phyloP scores from a whole-genome alignment of 2,797 vertebrate species.

The Natrix natrix region DNA sequence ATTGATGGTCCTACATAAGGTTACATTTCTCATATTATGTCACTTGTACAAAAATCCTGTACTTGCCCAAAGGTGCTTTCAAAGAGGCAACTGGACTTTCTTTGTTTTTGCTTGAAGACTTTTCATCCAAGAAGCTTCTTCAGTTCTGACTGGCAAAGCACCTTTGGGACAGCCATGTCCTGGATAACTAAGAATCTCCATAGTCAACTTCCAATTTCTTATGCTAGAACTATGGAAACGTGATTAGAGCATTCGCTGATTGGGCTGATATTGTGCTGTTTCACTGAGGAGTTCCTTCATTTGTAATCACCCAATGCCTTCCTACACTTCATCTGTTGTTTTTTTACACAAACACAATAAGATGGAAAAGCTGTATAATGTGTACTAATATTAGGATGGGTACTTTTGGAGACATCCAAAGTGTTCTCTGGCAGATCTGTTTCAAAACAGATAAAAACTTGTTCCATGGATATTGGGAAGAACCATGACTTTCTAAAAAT shows the following conservation, averaged over 20 bases:
- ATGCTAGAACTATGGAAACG: neutral
- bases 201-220: neutral
- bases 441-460: neutral
- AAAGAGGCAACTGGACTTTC: too few relatives aligned
- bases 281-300: neutral
- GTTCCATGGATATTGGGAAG: neutral
- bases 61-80: neutral
- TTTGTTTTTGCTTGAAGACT: too few relatives aligned
- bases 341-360: neutral
- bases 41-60: neutral
- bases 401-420: neutral
- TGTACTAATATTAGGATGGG: neutral
- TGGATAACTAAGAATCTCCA: too few relatives aligned
- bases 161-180: too few relatives aligned
- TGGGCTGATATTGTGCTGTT: neutral
- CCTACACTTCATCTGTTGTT: neutral
- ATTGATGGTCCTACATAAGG: fast-evolving
- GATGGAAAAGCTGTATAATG: neutral
- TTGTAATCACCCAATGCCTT: neutral
- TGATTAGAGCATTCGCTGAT: neutral
- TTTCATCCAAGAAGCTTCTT: too few relatives aligned
- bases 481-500: neutral
- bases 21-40: neutral
- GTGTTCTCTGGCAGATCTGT: neutral
- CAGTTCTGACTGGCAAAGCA: too few relatives aligned